phyloP scores from a whole-genome alignment of 2,888 invertebrate species.

The Ormyrus nitidulus region DNA sequence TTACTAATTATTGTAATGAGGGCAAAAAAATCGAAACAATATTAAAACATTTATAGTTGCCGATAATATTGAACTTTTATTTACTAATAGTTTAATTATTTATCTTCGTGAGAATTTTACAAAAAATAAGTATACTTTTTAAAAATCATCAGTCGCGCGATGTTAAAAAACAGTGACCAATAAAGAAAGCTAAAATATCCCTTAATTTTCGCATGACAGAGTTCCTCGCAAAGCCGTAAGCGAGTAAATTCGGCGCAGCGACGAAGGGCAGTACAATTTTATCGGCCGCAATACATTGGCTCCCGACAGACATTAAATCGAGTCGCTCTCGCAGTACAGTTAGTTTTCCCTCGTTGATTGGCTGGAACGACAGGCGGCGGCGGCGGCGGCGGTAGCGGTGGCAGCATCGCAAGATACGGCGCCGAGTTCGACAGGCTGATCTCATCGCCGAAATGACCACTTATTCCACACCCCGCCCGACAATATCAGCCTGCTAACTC shows the following conservation, averaged over 20 bases:
- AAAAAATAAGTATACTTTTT: too few relatives aligned
- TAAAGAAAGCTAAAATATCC: too few relatives aligned
- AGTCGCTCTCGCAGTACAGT: background rate
- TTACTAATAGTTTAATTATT: too few relatives aligned
- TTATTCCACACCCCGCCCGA: conserved; percentile 73
- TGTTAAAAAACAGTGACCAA: too few relatives aligned
- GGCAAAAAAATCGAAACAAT: too few relatives aligned
- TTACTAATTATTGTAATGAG: too few relatives aligned
- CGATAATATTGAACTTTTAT: too few relatives aligned
- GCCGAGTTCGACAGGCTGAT: conserved; percentile 76
- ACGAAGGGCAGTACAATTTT: background rate
- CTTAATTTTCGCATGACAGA: too few relatives aligned
- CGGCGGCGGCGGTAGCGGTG: background rate
- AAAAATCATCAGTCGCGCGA: background rate
- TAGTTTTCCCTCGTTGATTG: conserved; percentile 28
- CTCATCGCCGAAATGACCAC: conserved; percentile 75
- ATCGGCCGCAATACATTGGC: conserved; percentile 2
- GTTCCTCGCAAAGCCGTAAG: too few relatives aligned
- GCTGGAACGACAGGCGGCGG: background rate
- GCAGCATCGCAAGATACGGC: conserved; percentile 62
- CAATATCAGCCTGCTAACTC: conserved; percentile 76
- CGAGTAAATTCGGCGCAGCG: background rate
- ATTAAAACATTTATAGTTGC: too few relatives aligned
- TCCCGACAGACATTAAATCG: conserved; percentile 7
- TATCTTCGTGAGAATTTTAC: too few relatives aligned